Percentiles rank a stretch among this genome's conserved stretches.
phyloP scores from a whole-genome alignment of 2,888 invertebrate genomes.

The Perdita meconis region DNA sequence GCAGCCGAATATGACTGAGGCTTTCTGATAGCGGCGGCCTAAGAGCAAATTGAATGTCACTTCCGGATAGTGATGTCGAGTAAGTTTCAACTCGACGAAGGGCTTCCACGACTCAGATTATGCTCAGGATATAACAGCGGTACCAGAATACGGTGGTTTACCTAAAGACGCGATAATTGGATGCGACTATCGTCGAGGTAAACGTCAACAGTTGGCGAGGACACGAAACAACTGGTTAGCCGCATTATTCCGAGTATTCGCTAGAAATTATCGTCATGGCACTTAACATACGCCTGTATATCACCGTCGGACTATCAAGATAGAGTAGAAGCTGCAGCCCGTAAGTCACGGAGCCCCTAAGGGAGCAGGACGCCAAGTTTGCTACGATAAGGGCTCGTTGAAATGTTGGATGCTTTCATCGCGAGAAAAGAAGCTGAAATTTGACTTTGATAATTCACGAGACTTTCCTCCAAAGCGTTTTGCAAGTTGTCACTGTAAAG shows the following conservation, averaged over 20 bases:
- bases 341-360: conserved; percentile 72
- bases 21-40: neutral
- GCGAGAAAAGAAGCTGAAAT: neutral
- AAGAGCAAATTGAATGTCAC: neutral
- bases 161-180: conserved; percentile 16
- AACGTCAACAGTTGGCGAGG: conserved; percentile 20
- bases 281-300: conserved; percentile 51
- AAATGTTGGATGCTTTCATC: conserved; percentile 46
- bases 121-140: neutral
- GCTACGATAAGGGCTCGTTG: conserved; percentile 40
- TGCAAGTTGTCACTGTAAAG: too few relatives aligned
- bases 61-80: neutral
- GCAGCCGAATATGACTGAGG: neutral
- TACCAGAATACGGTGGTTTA: neutral
- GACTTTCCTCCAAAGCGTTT: conserved; percentile 7
- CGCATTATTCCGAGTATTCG: conserved; percentile 39
- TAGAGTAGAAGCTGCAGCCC: conserved; percentile 51
- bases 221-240: conserved; percentile 39
- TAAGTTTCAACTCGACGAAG: neutral
- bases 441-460: too few relatives aligned
- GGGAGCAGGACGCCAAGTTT: conserved; percentile 68
- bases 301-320: conserved; percentile 53
- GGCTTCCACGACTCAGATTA: neutral
- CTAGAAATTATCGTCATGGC: conserved; percentile 52
- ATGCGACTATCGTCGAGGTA: conserved; percentile 17